A percentile compares a stretch with the other conserved stretches of the same genome.
These are phyloP conservation scores for Arbacia lixula DNA, from an alignment of 53 echinoderm and acorn worm genomes.

Conservation along the genomic window DNA sequence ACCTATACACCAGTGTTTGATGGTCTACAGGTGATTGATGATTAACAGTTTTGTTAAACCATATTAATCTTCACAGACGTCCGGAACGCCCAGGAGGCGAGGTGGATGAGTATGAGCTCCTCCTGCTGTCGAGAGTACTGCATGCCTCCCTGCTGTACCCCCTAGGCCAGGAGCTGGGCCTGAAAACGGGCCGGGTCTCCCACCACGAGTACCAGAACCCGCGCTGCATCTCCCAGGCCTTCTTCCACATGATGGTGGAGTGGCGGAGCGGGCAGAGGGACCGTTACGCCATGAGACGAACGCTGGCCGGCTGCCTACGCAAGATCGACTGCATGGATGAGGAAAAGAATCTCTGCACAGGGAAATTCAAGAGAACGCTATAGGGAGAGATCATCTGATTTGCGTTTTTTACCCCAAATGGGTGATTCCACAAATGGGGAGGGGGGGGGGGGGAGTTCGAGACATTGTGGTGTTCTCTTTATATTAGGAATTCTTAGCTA, in stretches of 20 bases:
- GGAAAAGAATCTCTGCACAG: no score
- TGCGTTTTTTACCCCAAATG: no score
- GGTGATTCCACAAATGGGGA: no score
- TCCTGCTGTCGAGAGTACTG: neutral
- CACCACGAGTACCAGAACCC: slow-evolving; percentile 1
- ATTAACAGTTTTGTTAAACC: neutral
- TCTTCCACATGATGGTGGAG: slow-evolving; percentile 18
- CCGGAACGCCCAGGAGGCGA: neutral
- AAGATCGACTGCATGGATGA: neutral
- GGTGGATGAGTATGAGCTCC: neutral
- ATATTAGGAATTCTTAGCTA: no score
- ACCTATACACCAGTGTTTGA: no score
- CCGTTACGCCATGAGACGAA: neutral
- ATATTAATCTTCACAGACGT: neutral
- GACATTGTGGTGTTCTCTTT: no score
- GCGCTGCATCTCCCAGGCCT: neutral
- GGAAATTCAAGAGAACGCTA: no score
- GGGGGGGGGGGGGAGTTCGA: no score
- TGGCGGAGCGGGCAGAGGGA: neutral
- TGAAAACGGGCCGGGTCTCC: neutral
- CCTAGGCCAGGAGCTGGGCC: slow-evolving; percentile 13
- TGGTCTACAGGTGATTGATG: no score
- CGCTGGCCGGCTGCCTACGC: neutral
- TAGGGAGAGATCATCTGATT: no score
- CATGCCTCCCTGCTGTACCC: neutral